A percentile compares a stretch with the other conserved stretches of the same genome.
Evolutionary conservation across 2,888 invertebrate genomes (phyloP).

Genomic region (Apamea crenata): DNA sequence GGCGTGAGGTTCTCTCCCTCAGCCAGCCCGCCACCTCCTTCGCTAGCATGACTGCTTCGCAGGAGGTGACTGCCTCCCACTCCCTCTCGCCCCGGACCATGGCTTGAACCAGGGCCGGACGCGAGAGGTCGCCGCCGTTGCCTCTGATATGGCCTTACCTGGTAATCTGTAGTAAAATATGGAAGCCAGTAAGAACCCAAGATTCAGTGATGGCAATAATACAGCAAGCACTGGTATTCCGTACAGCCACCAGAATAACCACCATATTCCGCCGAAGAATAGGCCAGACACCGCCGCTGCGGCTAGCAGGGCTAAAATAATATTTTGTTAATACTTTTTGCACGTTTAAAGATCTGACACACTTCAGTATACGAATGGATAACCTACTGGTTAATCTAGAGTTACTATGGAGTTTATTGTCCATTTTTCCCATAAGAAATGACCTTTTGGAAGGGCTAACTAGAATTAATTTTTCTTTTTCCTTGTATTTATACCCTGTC

Average conservation of each 20-base stretch:
- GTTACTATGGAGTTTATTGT: not conserved
- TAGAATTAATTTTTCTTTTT: not conserved
- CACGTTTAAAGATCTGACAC: not conserved
- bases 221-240: conserved; percentile 91
- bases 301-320: conserved; percentile 86
- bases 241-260: conserved; percentile 91
- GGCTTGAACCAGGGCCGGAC: too few species aligned
- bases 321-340: conserved; percentile 3
- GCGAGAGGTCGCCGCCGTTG: too few species aligned
- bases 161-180: conserved; percentile 90
- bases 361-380: not conserved
- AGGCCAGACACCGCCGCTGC: conserved; percentile 89
- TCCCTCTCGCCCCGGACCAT: too few species aligned
- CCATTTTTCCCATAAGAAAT: too few species aligned
- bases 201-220: conserved; percentile 89
- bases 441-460: not conserved
- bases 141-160: conserved; percentile 86
- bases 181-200: conserved; percentile 91
- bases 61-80: too few species aligned
- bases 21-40: too few species aligned
- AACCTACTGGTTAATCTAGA: not conserved
- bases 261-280: conserved; percentile 91
- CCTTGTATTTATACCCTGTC: not conserved
- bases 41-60: too few species aligned
- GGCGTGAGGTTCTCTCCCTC: too few species aligned